Conservation (phyloP, 2,888 invertebrate genomes). For the Cheilosia impressa region DNA sequence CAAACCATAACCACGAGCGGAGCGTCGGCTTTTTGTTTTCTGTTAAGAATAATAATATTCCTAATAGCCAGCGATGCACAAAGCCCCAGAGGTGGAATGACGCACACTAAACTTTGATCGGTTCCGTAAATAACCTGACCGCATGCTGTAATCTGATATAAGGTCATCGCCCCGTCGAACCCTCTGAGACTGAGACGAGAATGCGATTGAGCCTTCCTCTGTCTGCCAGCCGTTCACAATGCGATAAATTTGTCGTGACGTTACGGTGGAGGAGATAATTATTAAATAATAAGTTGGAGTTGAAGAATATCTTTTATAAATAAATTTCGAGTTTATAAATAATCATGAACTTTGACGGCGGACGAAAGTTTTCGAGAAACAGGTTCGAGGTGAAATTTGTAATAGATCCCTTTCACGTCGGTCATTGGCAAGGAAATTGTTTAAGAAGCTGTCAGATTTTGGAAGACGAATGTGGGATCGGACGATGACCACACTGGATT, state of each 20-base stretch:
- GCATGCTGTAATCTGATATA: slow-evolving; percentile 69
- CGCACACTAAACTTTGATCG: slow-evolving; percentile 48
- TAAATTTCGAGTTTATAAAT: slow-evolving; percentile 45
- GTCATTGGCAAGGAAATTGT: background rate
- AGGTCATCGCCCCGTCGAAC: slow-evolving; percentile 58
- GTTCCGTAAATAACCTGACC: slow-evolving; percentile 60
- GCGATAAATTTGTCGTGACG: slow-evolving; percentile 28
- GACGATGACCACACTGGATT: too few species aligned
- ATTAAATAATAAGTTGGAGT: slow-evolving; percentile 46
- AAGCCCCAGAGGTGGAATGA: slow-evolving; percentile 37
- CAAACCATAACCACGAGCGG: slow-evolving; percentile 14
- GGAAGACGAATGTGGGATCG: background rate
- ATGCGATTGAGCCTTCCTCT: background rate
- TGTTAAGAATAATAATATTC: slow-evolving; percentile 7
- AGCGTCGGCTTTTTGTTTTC: background rate
- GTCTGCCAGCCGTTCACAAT: slow-evolving; percentile 24
- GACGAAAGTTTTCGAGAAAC: background rate
- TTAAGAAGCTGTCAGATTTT: background rate
- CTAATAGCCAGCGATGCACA: slow-evolving; percentile 51
- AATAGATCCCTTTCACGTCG: background rate
- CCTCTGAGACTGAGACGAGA: background rate
- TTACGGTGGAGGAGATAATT: background rate
- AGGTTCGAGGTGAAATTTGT: background rate
- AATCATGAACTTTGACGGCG: slow-evolving; percentile 21
- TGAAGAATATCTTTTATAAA: slow-evolving; percentile 7